Percentiles rank a stretch among this genome's conserved stretches.
These are phyloP conservation scores for Tribolium castaneum DNA, from an alignment of 1,140 invertebrate genomes.

Conservation along the genomic window DNA sequence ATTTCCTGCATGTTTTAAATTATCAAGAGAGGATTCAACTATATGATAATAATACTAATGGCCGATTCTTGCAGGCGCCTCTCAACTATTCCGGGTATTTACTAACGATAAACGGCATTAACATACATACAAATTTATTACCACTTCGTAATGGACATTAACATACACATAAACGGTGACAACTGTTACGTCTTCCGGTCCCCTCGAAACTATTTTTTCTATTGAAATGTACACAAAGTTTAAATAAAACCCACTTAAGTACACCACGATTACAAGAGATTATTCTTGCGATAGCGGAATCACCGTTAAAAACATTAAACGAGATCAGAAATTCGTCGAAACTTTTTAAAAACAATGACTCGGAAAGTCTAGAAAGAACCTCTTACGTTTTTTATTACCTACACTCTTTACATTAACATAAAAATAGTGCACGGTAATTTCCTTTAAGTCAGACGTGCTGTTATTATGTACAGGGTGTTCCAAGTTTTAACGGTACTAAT, in stretches of 20 bases:
- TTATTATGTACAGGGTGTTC: not conserved
- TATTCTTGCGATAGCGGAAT: not conserved
- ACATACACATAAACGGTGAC: not conserved
- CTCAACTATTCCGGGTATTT: conserved; percentile 16
- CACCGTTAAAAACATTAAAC: not conserved
- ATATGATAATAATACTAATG: conserved; percentile 32
- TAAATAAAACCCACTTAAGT: no score
- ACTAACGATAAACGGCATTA: conserved; percentile 18
- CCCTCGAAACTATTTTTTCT: not conserved
- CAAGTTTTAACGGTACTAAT: no score
- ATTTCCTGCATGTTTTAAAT: conserved; percentile 34
- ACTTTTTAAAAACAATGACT: not conserved
- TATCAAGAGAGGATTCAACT: conserved; percentile 25
- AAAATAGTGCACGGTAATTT: not conserved
- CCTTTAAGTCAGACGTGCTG: not conserved
- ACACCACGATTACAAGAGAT: not conserved
- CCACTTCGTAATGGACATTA: conserved; percentile 7
- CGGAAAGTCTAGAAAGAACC: not conserved
- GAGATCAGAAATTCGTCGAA: not conserved
- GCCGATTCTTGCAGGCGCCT: conserved; percentile 19
- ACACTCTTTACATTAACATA: not conserved
- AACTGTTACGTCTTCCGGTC: not conserved
- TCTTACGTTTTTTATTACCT: not conserved
- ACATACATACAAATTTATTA: conserved; percentile 16
- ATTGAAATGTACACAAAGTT: no score